These are phyloP conservation scores for Nerophis ophidion DNA, from an alignment of 2,113 vertebrate genomes.

Conservation along the genomic window DNA sequence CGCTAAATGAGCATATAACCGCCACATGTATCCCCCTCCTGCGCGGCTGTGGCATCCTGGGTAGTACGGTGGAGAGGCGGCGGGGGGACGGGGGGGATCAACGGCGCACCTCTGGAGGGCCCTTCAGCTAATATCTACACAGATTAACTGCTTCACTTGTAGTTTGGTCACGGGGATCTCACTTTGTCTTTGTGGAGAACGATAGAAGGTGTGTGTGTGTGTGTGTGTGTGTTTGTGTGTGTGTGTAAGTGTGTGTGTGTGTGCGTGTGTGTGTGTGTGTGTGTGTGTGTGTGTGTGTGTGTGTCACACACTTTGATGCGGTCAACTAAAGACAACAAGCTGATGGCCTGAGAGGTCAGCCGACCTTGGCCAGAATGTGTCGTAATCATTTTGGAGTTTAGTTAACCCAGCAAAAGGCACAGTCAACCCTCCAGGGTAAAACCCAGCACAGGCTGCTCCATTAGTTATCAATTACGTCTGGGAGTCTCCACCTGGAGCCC, in stretches of 20 bases:
- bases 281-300: conserved; percentile 20
- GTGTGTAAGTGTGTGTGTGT: conserved; percentile 17
- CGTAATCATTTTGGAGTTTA: conserved; percentile 61
- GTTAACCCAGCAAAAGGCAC: conserved; percentile 61
- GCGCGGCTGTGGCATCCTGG: conserved; percentile 45
- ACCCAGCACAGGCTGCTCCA: conserved; percentile 71
- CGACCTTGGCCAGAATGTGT: conserved; percentile 43
- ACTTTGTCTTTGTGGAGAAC: conserved; percentile 54
- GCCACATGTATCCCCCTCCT: conserved; percentile 55
- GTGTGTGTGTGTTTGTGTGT: conserved; percentile 11
- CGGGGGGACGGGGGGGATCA: conserved; percentile 31
- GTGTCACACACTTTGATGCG: conserved; percentile 14
- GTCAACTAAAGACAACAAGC: conserved; percentile 8
- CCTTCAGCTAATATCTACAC: conserved; percentile 72
- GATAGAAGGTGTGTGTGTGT: conserved; percentile 15
- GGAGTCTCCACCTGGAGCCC: too few relatives aligned
- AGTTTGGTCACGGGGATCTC: conserved; percentile 71
- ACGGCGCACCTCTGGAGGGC: conserved; percentile 59
- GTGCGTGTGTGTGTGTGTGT: conserved; percentile 15
- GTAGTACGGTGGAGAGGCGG: conserved; percentile 43
- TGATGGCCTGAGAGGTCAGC: conserved; percentile 37
- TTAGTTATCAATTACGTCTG: conserved; percentile 80
- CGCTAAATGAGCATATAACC: conserved; percentile 61
- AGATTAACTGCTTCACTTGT: conserved; percentile 77
- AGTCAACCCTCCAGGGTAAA: conserved; percentile 66